Evolutionary conservation across 2,888 invertebrate species (phyloP).

Genomic region (Dione vanillae): DNA sequence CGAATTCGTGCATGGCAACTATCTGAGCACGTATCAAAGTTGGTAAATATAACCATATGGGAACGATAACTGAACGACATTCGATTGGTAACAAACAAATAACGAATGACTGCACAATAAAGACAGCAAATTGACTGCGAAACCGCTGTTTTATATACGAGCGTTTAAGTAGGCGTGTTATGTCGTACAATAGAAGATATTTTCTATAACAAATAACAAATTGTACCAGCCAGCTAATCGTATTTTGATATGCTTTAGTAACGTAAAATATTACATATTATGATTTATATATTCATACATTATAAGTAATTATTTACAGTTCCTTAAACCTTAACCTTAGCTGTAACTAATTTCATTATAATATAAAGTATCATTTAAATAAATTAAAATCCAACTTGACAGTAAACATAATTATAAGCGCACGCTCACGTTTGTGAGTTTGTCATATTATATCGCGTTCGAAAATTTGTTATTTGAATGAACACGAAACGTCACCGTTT

Average conservation of each 20-base stretch:
- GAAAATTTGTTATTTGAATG: slow-evolving; percentile 51
- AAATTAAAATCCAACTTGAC: neutral
- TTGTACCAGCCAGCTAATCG: neutral
- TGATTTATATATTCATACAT: slow-evolving; percentile 21
- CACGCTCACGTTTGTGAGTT: slow-evolving; percentile 6
- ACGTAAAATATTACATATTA: slow-evolving; percentile 4
- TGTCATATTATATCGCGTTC: slow-evolving; percentile 46
- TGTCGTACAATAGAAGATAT: slow-evolving; percentile 52
- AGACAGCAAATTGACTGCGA: slow-evolving; percentile 77
- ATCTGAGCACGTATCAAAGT: slow-evolving; percentile 32
- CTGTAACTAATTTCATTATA: slow-evolving; percentile 1
- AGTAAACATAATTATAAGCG: slow-evolving; percentile 1
- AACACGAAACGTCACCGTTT: slow-evolving; percentile 49
- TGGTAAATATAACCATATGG: slow-evolving; percentile 35
- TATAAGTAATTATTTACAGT: slow-evolving; percentile 17
- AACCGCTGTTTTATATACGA: slow-evolving; percentile 69
- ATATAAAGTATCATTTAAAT: slow-evolving; percentile 18
- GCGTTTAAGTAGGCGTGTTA: slow-evolving; percentile 64
- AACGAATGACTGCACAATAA: slow-evolving; percentile 68
- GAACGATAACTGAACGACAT: slow-evolving; percentile 31
- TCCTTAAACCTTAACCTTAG: slow-evolving; percentile 14
- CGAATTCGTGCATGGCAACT: slow-evolving; percentile 23
- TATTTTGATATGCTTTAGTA: slow-evolving; percentile 1
- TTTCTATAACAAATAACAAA: slow-evolving; percentile 9
- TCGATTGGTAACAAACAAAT: slow-evolving; percentile 53